A percentile compares a stretch with the other conserved stretches of the same genome.
These are phyloP conservation scores for Telenomus remus DNA, from an alignment of 1,140 invertebrate species.

Conservation along the genomic window DNA sequence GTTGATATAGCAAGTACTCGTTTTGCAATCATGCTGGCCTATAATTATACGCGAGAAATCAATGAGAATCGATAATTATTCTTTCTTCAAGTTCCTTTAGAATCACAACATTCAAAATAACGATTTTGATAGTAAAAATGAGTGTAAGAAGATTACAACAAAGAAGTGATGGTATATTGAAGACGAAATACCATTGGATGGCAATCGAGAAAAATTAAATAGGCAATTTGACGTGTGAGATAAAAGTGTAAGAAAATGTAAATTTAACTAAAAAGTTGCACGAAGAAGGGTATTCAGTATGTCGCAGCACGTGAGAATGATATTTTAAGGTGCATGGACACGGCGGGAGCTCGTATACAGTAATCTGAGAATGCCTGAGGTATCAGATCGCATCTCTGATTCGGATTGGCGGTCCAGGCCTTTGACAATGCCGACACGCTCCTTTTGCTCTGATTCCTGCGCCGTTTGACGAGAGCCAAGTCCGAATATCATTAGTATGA, in stretches of 20 bases:
- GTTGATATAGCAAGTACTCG: slow-evolving; percentile 8
- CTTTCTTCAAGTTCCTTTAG: neutral
- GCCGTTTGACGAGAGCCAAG: slow-evolving; percentile 54
- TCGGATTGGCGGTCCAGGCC: slow-evolving; percentile 59
- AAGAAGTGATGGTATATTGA: too few species aligned
- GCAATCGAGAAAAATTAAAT: too few species aligned
- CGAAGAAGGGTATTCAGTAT: slow-evolving; percentile 34
- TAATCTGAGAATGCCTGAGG: slow-evolving; percentile 68
- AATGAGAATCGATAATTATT: slow-evolving; percentile 27
- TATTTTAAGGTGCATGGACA: slow-evolving; percentile 66
- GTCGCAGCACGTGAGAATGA: slow-evolving; percentile 53
- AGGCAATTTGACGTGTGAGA: neutral
- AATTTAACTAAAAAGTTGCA: slow-evolving; percentile 25
- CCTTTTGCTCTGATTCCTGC: slow-evolving; percentile 53
- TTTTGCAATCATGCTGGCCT: slow-evolving; percentile 36
- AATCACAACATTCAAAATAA: neutral
- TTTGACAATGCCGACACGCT: slow-evolving; percentile 72
- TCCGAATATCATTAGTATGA: slow-evolving; percentile 38
- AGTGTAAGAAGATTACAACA: too few species aligned
- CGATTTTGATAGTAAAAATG: too few species aligned
- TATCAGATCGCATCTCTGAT: slow-evolving; percentile 72
- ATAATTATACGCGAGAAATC: slow-evolving; percentile 20
- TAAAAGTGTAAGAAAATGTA: slow-evolving; percentile 24
- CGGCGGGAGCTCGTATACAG: slow-evolving; percentile 64
- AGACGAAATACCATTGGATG: too few species aligned